Base-by-base conservation (phyloP, 2,888 invertebrate genomes). In the Catocala nupta region DNA sequence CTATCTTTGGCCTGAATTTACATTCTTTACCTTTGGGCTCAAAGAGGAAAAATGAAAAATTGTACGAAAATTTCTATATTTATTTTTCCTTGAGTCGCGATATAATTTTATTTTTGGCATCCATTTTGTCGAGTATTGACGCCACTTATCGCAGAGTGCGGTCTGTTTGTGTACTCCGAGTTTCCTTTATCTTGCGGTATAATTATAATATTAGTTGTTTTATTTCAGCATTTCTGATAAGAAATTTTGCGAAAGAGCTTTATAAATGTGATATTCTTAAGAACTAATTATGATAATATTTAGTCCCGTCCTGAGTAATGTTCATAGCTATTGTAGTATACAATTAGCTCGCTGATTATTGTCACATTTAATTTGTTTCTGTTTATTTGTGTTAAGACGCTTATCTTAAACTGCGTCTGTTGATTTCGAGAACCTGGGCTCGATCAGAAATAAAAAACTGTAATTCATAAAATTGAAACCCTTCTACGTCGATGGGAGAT, bases 1-100 rank as follows among this genome's bases (percentile, higher is more conserved):
- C 70, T 76, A 77, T 78, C 77, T 70, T 49, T 65, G 66, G 48
- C 69, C 70, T 44, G 66, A 79, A 82, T 82, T 81, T 82, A 78
- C 80, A 82, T 82, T 71, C 72, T 70, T 65, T 70, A 71, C 75
- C 73, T 71, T 64, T 59, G 51, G 65, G 61, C 59, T 49, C 53
- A 42, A 50, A 63, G 50, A 60, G 59, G 53, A 58, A 59, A 76
- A 72, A 73, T 75, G 71, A 74, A 76, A 80, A 73, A 75, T 72
- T 67, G 60, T 66, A 69, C 59, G 55, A 71, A 65, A 63, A 70
- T 50, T 65, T 59, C 60, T 60, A 59, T 78, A 68, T 73, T 68
- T 71, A 68, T 70, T 70, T 73, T 69, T 63, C 61, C 56, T 55
- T 33, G 53, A 66, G 59, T 45, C 64, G 70, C 42, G 10, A 42